A percentile compares a stretch with the other conserved stretches of the same genome.
phyloP scores from a whole-genome alignment of 2,113 vertebrate species.

The Collichthys lucidus region DNA sequence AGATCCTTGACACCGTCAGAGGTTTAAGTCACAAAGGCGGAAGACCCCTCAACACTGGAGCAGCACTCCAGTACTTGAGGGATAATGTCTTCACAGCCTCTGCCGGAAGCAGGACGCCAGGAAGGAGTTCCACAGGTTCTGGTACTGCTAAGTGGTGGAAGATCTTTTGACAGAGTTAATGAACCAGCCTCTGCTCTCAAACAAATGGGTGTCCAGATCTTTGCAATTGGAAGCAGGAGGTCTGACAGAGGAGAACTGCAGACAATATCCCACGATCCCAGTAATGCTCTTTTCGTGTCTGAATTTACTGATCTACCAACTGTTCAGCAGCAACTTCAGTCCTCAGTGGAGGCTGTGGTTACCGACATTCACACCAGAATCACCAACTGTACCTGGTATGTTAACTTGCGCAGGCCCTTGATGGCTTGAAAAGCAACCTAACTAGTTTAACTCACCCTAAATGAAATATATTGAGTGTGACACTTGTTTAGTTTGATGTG shows the following conservation, averaged over 20 bases:
- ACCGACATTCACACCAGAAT: background rate
- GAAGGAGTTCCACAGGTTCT: conserved; percentile 85
- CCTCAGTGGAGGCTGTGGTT: conserved; percentile 32
- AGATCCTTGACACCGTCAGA: too few species aligned
- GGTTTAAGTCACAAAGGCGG: too few species aligned
- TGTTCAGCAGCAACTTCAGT: conserved; percentile 54
- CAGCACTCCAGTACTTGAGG: conserved; percentile 29
- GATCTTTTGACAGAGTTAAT: conserved; percentile 62
- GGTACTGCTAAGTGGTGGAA: conserved; percentile 57
- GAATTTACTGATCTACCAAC: conserved; percentile 74
- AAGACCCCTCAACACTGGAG: background rate
- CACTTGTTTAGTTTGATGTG: too few species aligned
- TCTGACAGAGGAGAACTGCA: conserved; percentile 23
- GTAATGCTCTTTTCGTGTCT: too few species aligned
- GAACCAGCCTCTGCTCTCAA: conserved; percentile 60
- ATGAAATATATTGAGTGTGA: too few species aligned
- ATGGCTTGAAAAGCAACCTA: too few species aligned
- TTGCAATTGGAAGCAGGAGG: conserved; percentile 25
- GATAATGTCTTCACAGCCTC: conserved; percentile 82
- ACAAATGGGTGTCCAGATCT: conserved; percentile 49
- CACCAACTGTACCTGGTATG: conserved; percentile 39
- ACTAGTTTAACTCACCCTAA: too few species aligned
- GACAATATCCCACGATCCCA: conserved; percentile 49
- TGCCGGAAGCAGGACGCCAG: conserved; percentile 85
- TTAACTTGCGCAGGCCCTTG: background rate